These are phyloP conservation scores for Petrolisthes manimaculis DNA, from an alignment of 2,888 invertebrate species.

Conservation along the genomic window DNA sequence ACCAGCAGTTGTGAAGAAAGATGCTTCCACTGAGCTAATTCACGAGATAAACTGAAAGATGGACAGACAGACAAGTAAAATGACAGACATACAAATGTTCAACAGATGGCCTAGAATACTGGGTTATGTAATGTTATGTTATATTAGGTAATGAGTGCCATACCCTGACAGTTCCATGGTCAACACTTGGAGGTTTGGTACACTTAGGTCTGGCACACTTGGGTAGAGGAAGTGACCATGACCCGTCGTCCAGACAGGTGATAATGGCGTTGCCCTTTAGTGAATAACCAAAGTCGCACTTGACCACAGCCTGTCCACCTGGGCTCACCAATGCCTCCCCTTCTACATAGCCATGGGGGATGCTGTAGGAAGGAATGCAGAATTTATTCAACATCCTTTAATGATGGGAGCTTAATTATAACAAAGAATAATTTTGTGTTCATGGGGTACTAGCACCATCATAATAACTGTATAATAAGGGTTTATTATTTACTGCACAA, in stretches of 20 bases:
- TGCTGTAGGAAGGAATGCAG: constrained; percentile 23
- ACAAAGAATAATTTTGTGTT: too few relatives aligned
- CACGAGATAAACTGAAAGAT: not conserved
- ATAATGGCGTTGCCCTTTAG: constrained; percentile 43
- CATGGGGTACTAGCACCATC: too few relatives aligned
- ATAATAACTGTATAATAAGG: too few relatives aligned
- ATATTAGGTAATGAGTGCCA: not conserved
- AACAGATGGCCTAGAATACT: not conserved
- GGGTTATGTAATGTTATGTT: not conserved
- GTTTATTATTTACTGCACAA: too few relatives aligned
- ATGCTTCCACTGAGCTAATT: not conserved
- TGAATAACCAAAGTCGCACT: constrained; percentile 56
- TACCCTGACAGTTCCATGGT: constrained; percentile 62
- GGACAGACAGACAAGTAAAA: not conserved
- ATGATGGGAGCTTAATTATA: too few relatives aligned
- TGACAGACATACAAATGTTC: not conserved
- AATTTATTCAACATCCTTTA: too few relatives aligned
- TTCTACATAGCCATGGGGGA: constrained; percentile 52
- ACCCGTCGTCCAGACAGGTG: constrained; percentile 47
- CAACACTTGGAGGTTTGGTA: constrained; percentile 57
- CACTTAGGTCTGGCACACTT: constrained; percentile 62
- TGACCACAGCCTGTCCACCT: constrained; percentile 59
- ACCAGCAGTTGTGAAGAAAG: not conserved
- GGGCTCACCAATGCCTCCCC: constrained; percentile 56
- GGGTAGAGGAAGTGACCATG: constrained; percentile 59